Base-by-base conservation (phyloP, 2,113 vertebrate genomes). In the Leptobrachium leishanense region DNA sequence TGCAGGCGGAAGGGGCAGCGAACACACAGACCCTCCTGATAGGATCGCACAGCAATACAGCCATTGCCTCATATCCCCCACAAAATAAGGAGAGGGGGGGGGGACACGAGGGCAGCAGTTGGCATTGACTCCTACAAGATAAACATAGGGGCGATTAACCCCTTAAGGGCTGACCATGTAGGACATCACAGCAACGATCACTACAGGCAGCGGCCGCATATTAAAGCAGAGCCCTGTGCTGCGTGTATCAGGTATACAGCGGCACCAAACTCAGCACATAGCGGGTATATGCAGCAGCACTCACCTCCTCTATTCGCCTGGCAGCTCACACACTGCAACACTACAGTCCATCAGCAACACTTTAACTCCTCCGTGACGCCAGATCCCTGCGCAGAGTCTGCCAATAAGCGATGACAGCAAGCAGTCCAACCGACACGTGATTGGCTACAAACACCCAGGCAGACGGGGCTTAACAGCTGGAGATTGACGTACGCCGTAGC, bases 311-410 rank as follows among this genome's bases (percentile, higher is more conserved):
- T 13, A 31, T 31, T 31, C 20, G 55, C 3, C 55, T 59, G 55
- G 2, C 55, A 59, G 55, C 55, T 59, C 55, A 59, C 10, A 59
- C 55, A 59, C 55, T 59, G 55, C 55, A 59, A 59, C 55, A 15
- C 13, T 59, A 12, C 46, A 77, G 53, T 68, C 65, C 75, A 77
- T 59, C 65, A 39, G 65, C 75, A 77, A 55, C 75, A 69, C 75
- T 77, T 68, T 77, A 77, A 77, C 75, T 77, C 69, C 50, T 66
- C 66, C 41, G 41, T 69, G 75, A 77, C 42, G 65, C 57, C 54
- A 77, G 2, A 43, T n/a, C 39, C n/a, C 53, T 43, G 40, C 15
- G 9, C 42, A 31, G 15, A 43, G 53, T 15, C 2, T 2, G 1
- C n/a, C 75, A 65, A 77, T 68, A 68, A 4, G 31, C 41, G 8